phyloP scores from a whole-genome alignment of 2,888 invertebrate genomes.

The Shargacucullia verbasci region DNA sequence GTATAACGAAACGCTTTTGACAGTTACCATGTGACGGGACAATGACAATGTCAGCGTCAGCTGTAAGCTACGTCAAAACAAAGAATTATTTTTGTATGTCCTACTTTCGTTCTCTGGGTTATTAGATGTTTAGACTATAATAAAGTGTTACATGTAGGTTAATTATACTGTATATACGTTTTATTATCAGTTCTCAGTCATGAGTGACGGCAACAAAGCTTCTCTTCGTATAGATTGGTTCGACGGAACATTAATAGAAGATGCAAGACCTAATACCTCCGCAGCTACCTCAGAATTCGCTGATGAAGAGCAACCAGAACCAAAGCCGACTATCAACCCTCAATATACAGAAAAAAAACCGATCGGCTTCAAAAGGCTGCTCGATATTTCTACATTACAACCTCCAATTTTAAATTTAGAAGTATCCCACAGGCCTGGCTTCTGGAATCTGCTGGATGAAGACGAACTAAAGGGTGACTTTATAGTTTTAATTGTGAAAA shows the following conservation, averaged over 20 bases:
- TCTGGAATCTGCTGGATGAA: slow-evolving; percentile 80
- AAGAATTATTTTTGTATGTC: slow-evolving; percentile 41
- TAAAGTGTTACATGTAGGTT: slow-evolving; percentile 8
- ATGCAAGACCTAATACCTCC: slow-evolving; percentile 57
- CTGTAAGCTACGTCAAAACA: slow-evolving; percentile 41
- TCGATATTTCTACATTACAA: slow-evolving; percentile 77
- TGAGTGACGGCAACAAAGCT: slow-evolving; percentile 72
- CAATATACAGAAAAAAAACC: slow-evolving; percentile 75
- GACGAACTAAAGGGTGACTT: slow-evolving; percentile 81
- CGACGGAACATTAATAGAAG: slow-evolving; percentile 82
- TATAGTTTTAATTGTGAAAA: slow-evolving; percentile 82
- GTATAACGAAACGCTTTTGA: slow-evolving; percentile 25
- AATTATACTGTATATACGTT: slow-evolving; percentile 6
- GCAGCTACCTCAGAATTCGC: slow-evolving; percentile 60
- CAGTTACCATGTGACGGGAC: slow-evolving; percentile 15
- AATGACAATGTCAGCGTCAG: slow-evolving; percentile 33
- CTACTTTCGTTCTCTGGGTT: slow-evolving; percentile 33
- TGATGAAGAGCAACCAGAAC: slow-evolving; percentile 70
- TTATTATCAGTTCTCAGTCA: slow-evolving; percentile 45
- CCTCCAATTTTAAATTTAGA: slow-evolving; percentile 78
- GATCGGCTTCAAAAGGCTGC: slow-evolving; percentile 82
- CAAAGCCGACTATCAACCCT: slow-evolving; percentile 58
- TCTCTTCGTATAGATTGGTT: slow-evolving; percentile 85
- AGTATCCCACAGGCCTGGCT: slow-evolving; percentile 80
- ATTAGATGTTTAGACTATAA: slow-evolving; percentile 14